Evolutionary conservation across 1,140 invertebrate genomes (phyloP), one percentile per base, ranked within the genome.

Genomic region (Colletes latitarsis): DNA sequence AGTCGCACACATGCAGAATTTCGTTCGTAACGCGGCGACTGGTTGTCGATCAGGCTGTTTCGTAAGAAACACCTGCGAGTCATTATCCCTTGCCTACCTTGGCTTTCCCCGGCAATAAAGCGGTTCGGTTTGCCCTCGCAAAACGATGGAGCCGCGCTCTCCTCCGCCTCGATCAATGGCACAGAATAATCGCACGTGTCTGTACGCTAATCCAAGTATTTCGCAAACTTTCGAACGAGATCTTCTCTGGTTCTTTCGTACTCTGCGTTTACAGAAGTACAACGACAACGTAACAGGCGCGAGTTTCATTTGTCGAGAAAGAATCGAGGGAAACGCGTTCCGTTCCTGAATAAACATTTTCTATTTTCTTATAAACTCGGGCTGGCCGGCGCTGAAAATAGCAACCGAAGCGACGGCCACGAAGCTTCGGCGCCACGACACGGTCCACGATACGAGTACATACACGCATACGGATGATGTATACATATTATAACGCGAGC

Each of bases 41-140:
- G 75, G 82, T 82, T 82, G 66, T 62, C 52, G 78, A 84, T 83
- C 75, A 10, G 53, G 49, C 80, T n/a, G 84, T 89, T 89, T 89
- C 83, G 87, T 81, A 89, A 88, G 80, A 77, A 84, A 88, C 83
- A 89, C 82, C 85, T 88, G 88, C 87, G 82, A 83, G 76, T 73
- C 79, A 85, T 89, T 86, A 86, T 88, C 84, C 68, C 63, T 82
- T 70, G 74, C 64, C 77, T 83, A 84, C 81, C 82, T 87, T 88
- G 85, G 85, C 83, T 84, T 83, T 87, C 83, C 82, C 80, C 58
- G 66, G 62, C 41, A 39, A 77, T 77, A 71, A 58, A n/a, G 53
- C 82, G 66, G 79, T 85, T 84, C 70, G 68, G 75, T 85, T 85
- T 52, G 82, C 52, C 57, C 63, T 41, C 62, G 82, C 46, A 53